Percentiles rank a stretch among this genome's conserved stretches.
Evolutionary conservation across 92 coral and sea anemone species (phyloP).

Genomic region (Siderastrea radians): DNA sequence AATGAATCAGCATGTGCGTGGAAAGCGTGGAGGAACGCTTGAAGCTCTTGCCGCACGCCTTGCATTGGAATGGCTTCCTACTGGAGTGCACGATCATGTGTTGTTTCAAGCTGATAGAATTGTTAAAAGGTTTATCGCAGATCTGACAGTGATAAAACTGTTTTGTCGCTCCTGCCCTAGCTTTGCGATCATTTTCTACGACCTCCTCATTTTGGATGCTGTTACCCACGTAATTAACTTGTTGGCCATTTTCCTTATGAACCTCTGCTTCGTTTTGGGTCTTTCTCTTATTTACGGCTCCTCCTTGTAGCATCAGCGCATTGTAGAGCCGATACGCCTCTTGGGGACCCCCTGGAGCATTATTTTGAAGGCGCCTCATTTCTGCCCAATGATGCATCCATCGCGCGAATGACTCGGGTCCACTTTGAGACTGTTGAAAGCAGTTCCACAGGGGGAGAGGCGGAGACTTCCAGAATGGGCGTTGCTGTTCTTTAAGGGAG

Average conservation of each 20-base stretch:
- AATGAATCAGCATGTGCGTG: constrained; percentile 97
- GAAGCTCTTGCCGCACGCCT: constrained; percentile 89
- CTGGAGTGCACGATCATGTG: constrained; percentile 90
- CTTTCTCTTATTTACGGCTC: not conserved
- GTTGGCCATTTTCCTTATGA: constrained; percentile 7
- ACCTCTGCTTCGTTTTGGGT: not conserved
- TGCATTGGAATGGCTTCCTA: constrained; percentile 92
- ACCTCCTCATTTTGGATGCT: not conserved
- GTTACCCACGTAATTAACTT: not conserved
- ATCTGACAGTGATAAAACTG: constrained; percentile 62
- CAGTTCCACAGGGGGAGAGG: constrained; percentile 31
- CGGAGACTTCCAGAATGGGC: constrained; percentile 17
- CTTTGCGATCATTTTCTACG: not conserved
- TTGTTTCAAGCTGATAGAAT: constrained; percentile 92
- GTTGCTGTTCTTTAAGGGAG: constrained; percentile 2
- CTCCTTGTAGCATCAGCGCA: constrained; percentile 19
- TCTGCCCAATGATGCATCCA: constrained; percentile 87
- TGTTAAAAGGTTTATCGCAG: constrained; percentile 93
- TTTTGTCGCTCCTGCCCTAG: not conserved
- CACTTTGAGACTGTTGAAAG: constrained; percentile 29
- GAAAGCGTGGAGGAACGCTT: constrained; percentile 96
- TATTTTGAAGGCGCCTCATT: constrained; percentile 43
- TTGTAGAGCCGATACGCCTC: constrained; percentile 21
- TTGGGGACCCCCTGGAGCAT: not conserved
- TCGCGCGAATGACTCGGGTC: constrained; percentile 67